phyloP scores from a whole-genome alignment of 2,797 vertebrate genomes.

The Salarias fasciatus region DNA sequence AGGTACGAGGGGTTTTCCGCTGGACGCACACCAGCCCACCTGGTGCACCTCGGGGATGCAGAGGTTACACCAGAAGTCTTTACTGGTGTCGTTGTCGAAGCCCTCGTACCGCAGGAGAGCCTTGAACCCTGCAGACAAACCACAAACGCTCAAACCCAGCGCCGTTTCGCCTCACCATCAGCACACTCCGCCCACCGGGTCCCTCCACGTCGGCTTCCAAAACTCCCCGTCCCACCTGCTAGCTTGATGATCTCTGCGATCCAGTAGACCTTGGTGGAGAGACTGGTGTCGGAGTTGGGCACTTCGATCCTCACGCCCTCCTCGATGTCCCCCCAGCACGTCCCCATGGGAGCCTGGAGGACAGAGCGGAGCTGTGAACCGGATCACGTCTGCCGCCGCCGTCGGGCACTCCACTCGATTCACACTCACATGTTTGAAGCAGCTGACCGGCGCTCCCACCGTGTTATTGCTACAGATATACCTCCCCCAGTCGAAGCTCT shows the following conservation, averaged over 20 bases:
- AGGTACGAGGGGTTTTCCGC: conserved; percentile 95
- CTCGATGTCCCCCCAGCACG: conserved; percentile 91
- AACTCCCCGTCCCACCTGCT: conserved; percentile 88
- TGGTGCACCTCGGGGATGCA: conserved; percentile 95
- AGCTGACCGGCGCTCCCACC: conserved; percentile 91
- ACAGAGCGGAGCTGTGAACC: conserved; percentile 13
- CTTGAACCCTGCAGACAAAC: conserved; percentile 87
- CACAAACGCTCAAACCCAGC: background rate
- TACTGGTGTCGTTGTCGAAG: conserved; percentile 93
- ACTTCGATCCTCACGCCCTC: conserved; percentile 95
- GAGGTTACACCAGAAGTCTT: conserved; percentile 97
- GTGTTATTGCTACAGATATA: conserved; percentile 96
- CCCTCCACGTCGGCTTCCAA: too few relatives aligned
- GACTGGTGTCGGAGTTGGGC: conserved; percentile 91
- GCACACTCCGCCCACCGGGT: too few relatives aligned
- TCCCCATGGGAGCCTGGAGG: conserved; percentile 92
- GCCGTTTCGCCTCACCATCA: too few relatives aligned
- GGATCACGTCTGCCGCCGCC: background rate
- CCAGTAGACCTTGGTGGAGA: conserved; percentile 96
- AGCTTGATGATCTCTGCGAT: conserved; percentile 95
- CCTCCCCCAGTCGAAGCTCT: conserved; percentile 94
- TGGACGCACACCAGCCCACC: conserved; percentile 98
- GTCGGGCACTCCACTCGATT: background rate
- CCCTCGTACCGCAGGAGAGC: conserved; percentile 96
- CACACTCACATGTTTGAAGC: conserved; percentile 94